phyloP scores from a whole-genome alignment of 35 echinoderm and acorn worm genomes.

The Hemicentrotus pulcherrimus region DNA sequence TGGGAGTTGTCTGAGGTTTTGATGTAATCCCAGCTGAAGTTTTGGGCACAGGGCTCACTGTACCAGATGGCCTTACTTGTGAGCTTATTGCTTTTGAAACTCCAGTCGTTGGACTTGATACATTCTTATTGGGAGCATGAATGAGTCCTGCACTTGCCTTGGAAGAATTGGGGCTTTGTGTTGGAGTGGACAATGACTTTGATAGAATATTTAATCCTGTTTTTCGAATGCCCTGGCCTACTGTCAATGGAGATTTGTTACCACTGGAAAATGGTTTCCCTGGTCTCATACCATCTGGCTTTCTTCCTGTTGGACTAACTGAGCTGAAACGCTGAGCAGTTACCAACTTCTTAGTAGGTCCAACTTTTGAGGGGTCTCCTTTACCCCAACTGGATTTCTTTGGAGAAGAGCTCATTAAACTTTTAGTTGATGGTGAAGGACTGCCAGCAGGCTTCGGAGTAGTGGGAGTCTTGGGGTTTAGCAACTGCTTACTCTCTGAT shows the following conservation, averaged over 20 bases:
- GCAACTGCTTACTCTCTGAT: slow-evolving; percentile 40
- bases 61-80: neutral
- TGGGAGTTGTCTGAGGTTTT: slow-evolving; percentile 39
- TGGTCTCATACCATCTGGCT: neutral
- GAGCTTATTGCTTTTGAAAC: neutral
- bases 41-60: slow-evolving; percentile 21
- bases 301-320: slow-evolving; percentile 41
- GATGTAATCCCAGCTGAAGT: slow-evolving; percentile 1
- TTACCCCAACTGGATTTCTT: slow-evolving; percentile 39
- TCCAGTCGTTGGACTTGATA: neutral
- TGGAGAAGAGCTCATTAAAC: neutral
- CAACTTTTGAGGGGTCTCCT: slow-evolving; percentile 21
- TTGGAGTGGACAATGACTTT: neutral
- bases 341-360: neutral
- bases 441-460: neutral
- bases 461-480: neutral
- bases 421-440: neutral
- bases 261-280: slow-evolving; percentile 14
- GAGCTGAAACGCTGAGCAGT: neutral
- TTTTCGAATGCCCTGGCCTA: slow-evolving; percentile 6
- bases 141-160: neutral
- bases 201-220: slow-evolving; percentile 26
- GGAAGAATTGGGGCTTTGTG: neutral
- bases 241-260: slow-evolving; percentile 16
- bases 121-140: neutral